A percentile compares a stretch with the other conserved stretches of the same genome.
phyloP scores from a whole-genome alignment of 1,140 invertebrate species.

The Papilio polytes region DNA sequence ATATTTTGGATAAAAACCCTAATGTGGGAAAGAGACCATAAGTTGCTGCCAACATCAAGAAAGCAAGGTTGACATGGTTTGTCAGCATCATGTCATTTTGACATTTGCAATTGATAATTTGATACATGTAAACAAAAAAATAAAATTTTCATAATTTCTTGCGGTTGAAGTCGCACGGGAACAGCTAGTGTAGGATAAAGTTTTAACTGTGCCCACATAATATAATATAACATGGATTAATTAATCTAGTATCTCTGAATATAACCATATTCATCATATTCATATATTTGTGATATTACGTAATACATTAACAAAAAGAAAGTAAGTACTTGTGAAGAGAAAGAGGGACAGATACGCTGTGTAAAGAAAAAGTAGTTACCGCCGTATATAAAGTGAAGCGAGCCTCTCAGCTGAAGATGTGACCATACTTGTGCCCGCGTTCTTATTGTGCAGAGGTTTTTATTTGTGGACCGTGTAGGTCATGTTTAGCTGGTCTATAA shows the following conservation, averaged over 20 bases:
- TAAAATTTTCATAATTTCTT: no score
- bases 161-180: no score
- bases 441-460: not conserved
- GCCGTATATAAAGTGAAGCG: not conserved
- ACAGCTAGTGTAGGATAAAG: no score
- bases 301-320: not conserved
- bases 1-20: no score
- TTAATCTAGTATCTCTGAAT: not conserved
- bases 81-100: no score
- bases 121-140: no score
- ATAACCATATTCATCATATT: not conserved
- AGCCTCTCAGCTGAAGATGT: conserved; percentile 2
- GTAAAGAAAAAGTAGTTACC: conserved; percentile 22
- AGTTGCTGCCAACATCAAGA: no score
- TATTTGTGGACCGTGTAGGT: not conserved
- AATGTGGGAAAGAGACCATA: no score
- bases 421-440: not conserved
- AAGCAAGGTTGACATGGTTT: no score
- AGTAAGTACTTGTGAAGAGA: not conserved
- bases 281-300: not conserved
- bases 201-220: not conserved
- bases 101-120: no score
- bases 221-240: not conserved
- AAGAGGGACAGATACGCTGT: not conserved
- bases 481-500: not conserved